A percentile compares a stretch with the other conserved stretches of the same genome.
Conservation (phyloP, 2,797 vertebrate species). For the Urophycis tenuis region DNA sequence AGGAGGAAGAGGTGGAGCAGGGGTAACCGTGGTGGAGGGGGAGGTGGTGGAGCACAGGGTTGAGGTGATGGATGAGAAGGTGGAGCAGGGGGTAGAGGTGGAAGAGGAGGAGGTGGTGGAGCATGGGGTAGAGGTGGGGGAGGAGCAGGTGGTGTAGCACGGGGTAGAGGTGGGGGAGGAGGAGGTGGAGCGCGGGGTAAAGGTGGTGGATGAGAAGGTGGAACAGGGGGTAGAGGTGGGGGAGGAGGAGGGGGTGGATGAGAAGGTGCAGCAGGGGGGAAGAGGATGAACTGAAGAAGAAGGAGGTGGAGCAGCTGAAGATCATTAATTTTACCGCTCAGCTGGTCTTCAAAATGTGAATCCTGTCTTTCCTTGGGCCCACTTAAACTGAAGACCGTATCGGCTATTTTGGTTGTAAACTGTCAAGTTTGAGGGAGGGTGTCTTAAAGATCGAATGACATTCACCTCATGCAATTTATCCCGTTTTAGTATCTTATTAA, state of each 20-base stretch:
- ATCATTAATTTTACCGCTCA: background rate
- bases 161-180: background rate
- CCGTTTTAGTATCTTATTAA: background rate
- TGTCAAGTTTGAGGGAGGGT: background rate
- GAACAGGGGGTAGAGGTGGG: background rate
- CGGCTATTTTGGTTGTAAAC: background rate
- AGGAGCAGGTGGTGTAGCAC: background rate
- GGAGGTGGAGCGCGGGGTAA: background rate
- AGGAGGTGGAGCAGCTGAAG: background rate
- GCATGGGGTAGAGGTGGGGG: background rate
- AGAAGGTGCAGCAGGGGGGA: background rate
- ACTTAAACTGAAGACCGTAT: background rate
- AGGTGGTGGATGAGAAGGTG: background rate
- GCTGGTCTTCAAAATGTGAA: slow-evolving; percentile 3
- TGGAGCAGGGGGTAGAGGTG: background rate
- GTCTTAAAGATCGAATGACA: slow-evolving; percentile 1
- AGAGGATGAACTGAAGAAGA: background rate
- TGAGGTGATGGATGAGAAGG: no score
- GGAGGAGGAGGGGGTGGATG: background rate
- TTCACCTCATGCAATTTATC: background rate
- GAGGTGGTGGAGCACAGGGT: background rate
- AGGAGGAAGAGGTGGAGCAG: background rate
- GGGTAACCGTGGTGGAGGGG: no score
- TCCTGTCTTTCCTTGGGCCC: background rate
- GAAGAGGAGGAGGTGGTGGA: background rate